These are phyloP conservation scores for Acanthornis magna DNA, from an alignment of 2,797 vertebrate genomes.

Conservation along the genomic window DNA sequence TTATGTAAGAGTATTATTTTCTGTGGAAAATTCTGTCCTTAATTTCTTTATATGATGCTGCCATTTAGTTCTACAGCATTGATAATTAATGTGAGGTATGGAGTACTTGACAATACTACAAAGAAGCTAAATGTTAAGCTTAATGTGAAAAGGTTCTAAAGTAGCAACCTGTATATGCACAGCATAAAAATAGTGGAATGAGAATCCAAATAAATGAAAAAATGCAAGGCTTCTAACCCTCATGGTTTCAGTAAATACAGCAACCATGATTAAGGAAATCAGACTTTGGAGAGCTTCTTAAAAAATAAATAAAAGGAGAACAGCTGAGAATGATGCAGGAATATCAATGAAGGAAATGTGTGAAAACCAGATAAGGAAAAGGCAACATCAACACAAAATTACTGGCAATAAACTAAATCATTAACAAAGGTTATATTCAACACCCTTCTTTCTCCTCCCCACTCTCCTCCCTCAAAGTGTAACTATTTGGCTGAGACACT, in stretches of 20 bases:
- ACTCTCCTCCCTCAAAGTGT: not conserved
- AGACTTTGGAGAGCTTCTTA: not conserved
- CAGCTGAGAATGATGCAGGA: not conserved
- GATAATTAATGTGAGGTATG: not conserved
- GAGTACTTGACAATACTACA: not conserved
- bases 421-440: conserved; percentile 1
- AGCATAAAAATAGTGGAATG: not conserved
- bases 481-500: not conserved
- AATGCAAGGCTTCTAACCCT: not conserved
- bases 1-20: not conserved
- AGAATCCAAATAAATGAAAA: not conserved
- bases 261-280: not conserved
- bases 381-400: not conserved
- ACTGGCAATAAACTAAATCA: conserved; percentile 10
- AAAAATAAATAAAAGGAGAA: conserved; percentile 15
- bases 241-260: not conserved
- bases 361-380: conserved; percentile 47
- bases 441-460: not conserved
- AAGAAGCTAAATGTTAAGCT: not conserved
- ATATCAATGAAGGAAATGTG: conserved; percentile 47
- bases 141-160: not conserved
- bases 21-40: not conserved
- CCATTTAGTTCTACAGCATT: not conserved
- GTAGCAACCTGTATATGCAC: not conserved
- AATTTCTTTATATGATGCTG: not conserved